Percentiles rank a stretch among this genome's conserved stretches.
These are phyloP conservation scores for Brachypodius melanocephalos DNA, from an alignment of 2,113 vertebrate species.

Conservation along the genomic window DNA sequence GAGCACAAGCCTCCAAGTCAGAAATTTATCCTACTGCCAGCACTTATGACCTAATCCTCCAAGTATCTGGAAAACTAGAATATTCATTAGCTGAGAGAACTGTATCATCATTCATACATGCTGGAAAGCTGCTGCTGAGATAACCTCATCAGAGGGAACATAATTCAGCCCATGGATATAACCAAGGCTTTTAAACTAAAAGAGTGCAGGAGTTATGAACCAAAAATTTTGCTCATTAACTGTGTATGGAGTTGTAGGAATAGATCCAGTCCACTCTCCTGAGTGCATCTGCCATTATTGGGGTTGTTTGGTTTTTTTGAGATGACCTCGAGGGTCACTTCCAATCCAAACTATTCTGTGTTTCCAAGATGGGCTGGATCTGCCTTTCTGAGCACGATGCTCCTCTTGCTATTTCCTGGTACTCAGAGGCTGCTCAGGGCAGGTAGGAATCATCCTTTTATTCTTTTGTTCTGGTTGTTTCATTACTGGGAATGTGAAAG, in stretches of 20 bases:
- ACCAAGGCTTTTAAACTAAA: neutral
- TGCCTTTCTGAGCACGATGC: neutral
- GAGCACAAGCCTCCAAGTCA: neutral
- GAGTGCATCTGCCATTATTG: neutral
- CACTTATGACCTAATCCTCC: slow-evolving; percentile 29
- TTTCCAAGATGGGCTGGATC: neutral
- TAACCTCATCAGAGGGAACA: neutral
- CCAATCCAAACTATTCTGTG: neutral
- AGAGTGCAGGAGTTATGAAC: neutral
- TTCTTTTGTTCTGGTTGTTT: neutral
- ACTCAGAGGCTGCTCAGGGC: neutral
- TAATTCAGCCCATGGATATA: neutral
- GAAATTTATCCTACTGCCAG: neutral
- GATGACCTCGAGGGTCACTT: neutral
- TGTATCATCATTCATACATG: neutral
- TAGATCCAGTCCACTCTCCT: neutral
- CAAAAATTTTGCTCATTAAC: neutral
- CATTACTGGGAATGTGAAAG: neutral
- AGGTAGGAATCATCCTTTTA: neutral
- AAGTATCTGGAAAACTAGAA: slow-evolving; percentile 36
- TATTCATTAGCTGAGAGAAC: slow-evolving; percentile 21
- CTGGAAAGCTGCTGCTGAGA: slow-evolving; percentile 15
- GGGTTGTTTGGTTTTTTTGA: neutral
- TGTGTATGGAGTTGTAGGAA: neutral
- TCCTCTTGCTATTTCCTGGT: neutral